Base-by-base conservation (phyloP, 2,888 invertebrate species). In the Aspidiotus destructor region DNA sequence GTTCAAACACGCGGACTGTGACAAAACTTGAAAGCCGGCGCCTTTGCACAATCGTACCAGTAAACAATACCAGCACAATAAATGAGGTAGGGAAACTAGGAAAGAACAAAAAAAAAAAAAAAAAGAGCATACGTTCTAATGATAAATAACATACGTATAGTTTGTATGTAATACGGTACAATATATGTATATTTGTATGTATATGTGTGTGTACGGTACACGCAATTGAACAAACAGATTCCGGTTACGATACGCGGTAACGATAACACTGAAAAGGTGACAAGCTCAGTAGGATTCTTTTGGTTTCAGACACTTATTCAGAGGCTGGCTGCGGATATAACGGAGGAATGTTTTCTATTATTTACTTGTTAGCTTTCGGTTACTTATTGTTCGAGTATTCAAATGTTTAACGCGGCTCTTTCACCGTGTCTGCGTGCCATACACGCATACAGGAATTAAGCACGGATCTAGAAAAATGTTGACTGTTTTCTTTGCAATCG, bases 191-290 rank as follows among this genome's bases (percentile, higher is more conserved):
- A 28, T 28, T 28, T 28, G 28, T 28, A 28, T 1, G 28, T 28
- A 28, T 28, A 28, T 28, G 28, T 28, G 28, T 28, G 28, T 28
- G 5, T 28, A 28, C 28, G 28, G 28, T 48, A n/a, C 48, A 48
- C 48, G 48, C 48, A 48, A n/a, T 48, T 48, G 48, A 48, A 48
- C 48, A 48, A 48, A 48, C 48, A 48, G 48, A 48, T 48, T 48
- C 48, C 48, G 48, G 48, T 48, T 48, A 48, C 48, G 48, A 48
- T 48, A 48, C 11, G 48, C 48, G 48, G 48, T 48, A 48, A 11
- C n/a, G 28, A 28, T 28, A 28, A 28, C 28, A 28, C 28, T 28
- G 28, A 28, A 48, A 48, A 48, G 48, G 48, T 48, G n/a, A 48
- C n/a, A 48, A n/a, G n/a, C 48, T 48, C 48, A 48, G 48, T n/a